Evolutionary conservation across 1,140 invertebrate genomes (phyloP), one percentile per base, ranked within the genome.

Genomic region (Ostrea edulis): DNA sequence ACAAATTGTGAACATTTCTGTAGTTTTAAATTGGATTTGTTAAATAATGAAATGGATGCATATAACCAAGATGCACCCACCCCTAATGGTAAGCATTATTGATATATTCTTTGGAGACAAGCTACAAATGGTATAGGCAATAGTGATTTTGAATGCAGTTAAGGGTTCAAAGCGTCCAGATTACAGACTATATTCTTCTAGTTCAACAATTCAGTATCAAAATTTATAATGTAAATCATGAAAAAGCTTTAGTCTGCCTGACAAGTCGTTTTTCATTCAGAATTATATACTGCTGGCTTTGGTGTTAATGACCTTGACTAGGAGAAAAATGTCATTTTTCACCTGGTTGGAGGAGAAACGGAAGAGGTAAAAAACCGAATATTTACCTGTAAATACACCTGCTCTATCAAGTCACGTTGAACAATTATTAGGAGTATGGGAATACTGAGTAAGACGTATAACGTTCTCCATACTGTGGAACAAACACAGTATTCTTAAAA

Each of bases 341-440:
- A 77, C 68, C 29, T 35, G 29, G 22, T 25, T 11, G 0, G 14
- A 62, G 22, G 14, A 77, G 25, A 62, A 35, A 35, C 3, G 11
- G 25, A 25, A 77, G 29, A 77, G 68, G 68, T 77, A 29, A 77
- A 29, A 11, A 71, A 35, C 12, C 68, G 14, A 77, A 12, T 25
- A 77, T 77, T 77, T 77, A 77, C 68, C 68, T 77, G 68, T 25
- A 35, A 77, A 29, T 25, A 77, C 68, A 77, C 22, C 58, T 62
- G 58, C 17, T 77, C 12, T 35, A 77, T 77, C 22, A 77, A 35
- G 25, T 77, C 2, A 77, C 12, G 68, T 62, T 62, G 58, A 62
- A 62, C 35, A 44, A 62, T 20, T 62, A n/a, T 62, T 62, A 8
- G 58, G 58, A 62, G 58, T 62, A 20, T n/a, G 58, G 14, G 58